phyloP scores from a whole-genome alignment of 2,797 vertebrate genomes.

The Halcyon leucocephala region DNA sequence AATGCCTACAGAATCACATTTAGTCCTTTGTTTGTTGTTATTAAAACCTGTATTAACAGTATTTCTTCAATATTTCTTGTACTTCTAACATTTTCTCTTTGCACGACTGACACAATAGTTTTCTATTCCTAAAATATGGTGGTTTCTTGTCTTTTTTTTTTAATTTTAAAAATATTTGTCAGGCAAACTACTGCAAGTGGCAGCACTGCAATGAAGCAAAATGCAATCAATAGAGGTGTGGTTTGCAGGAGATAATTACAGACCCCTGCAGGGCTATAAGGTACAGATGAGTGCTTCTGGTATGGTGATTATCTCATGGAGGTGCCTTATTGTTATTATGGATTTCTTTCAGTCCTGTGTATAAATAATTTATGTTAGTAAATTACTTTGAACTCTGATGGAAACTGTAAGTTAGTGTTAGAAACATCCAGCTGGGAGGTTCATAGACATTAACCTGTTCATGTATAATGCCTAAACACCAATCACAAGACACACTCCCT shows the following conservation, averaged over 20 bases:
- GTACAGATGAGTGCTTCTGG: conserved; percentile 71
- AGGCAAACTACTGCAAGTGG: neutral
- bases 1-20: neutral
- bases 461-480: conserved; percentile 60
- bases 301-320: conserved; percentile 77
- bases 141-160: neutral
- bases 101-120: neutral
- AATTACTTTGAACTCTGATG: conserved; percentile 79
- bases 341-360: conserved; percentile 67
- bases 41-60: neutral
- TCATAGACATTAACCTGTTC: conserved; percentile 74
- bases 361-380: conserved; percentile 80
- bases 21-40: neutral
- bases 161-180: neutral
- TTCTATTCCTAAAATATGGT: neutral
- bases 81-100: neutral
- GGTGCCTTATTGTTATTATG: conserved; percentile 76
- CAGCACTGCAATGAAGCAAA: conserved; percentile 18
- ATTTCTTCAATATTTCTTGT: neutral
- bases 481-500: conserved; percentile 69
- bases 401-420: conserved; percentile 72
- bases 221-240: conserved; percentile 57
- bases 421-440: conserved; percentile 75
- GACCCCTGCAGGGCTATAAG: conserved; percentile 58
- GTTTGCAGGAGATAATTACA: conserved; percentile 73